Evolutionary conservation across 2,113 vertebrate species (phyloP).

Genomic region (Meles meles): DNA sequence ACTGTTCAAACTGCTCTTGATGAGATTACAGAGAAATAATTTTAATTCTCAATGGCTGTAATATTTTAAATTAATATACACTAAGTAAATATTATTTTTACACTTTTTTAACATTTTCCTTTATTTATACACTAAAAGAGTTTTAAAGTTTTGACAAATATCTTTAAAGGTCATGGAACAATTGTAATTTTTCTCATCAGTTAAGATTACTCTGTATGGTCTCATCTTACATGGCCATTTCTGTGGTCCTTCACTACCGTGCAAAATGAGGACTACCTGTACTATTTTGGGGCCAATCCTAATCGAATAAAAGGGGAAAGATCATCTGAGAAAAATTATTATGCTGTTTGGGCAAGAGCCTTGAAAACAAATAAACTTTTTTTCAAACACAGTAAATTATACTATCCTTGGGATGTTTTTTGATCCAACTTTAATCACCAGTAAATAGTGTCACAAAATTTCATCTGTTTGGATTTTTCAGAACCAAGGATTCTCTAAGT

Average conservation of each 20-base stretch:
- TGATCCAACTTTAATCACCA: background rate
- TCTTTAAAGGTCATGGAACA: background rate
- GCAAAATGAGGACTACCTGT: background rate
- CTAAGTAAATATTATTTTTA: background rate
- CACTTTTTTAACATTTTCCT: background rate
- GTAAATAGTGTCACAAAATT: background rate
- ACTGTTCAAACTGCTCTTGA: background rate
- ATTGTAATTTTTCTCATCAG: background rate
- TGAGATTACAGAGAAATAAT: background rate
- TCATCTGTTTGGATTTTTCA: background rate
- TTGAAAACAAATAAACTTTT: background rate
- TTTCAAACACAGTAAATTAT: background rate
- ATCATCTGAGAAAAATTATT: background rate
- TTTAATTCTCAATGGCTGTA: background rate
- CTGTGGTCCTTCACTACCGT: fast-evolving
- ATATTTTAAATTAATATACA: background rate
- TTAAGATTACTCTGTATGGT: background rate
- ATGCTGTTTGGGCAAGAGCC: background rate
- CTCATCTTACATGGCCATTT: background rate
- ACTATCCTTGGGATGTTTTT: background rate
- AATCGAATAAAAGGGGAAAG: background rate
- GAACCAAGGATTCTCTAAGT: background rate
- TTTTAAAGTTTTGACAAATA: background rate
- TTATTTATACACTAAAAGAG: background rate
- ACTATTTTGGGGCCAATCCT: background rate